Conservation (phyloP, 2,113 vertebrate genomes). For the human region GRCh38 chr5:115283001-115283500, state of each 20-base stretch:
- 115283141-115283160: background rate
- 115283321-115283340: background rate
- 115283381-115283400: background rate
- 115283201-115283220: background rate
- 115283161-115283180: background rate
- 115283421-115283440: background rate
- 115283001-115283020: background rate
- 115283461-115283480: background rate
- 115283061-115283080: background rate
- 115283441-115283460: background rate
- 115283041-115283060: background rate
- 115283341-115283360: background rate
- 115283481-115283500: background rate
- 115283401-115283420: background rate
- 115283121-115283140: constrained; percentile 18
- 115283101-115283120: background rate
- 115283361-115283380: background rate
- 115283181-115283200: background rate
- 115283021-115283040: background rate
- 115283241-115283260: background rate
- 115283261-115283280: background rate
- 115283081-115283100: background rate
- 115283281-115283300: background rate
- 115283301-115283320: too few species aligned
- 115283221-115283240: background rate